phyloP scores from a whole-genome alignment of 1,140 invertebrate species.

The Eciton burchellii region DNA sequence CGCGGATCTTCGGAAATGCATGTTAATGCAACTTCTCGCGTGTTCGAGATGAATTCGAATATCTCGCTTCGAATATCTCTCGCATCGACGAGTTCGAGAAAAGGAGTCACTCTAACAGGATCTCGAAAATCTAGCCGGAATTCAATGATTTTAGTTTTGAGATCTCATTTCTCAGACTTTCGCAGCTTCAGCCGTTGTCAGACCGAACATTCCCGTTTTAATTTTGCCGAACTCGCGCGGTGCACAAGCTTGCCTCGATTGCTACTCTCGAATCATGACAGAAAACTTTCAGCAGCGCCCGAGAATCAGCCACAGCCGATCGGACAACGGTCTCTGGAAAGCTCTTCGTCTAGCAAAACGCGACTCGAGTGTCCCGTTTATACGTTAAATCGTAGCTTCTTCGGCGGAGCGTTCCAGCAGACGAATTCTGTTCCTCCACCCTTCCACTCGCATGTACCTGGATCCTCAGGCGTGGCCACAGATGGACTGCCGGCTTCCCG shows the following conservation, averaged over 20 bases:
- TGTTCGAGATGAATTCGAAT: slow-evolving; percentile 1
- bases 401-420: neutral
- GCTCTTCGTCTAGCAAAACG: neutral
- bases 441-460: slow-evolving; percentile 57
- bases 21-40: neutral
- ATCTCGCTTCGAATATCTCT: neutral
- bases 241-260: neutral
- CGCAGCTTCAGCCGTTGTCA: neutral
- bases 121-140: neutral
- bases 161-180: neutral
- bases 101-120: slow-evolving; percentile 3
- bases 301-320: neutral
- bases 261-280: slow-evolving; percentile 13
- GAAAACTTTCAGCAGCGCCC: slow-evolving; percentile 3
- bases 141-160: neutral
- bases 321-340: neutral
- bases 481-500: slow-evolving; percentile 27
- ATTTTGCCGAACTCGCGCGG: neutral
- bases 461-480: slow-evolving; percentile 18
- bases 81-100: neutral
- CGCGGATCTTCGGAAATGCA: neutral
- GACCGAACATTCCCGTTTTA: neutral
- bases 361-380: neutral
- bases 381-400: neutral
- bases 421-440: neutral